Conservation (phyloP, 2,113 vertebrate species). For the Oceanodroma tethys region DNA sequence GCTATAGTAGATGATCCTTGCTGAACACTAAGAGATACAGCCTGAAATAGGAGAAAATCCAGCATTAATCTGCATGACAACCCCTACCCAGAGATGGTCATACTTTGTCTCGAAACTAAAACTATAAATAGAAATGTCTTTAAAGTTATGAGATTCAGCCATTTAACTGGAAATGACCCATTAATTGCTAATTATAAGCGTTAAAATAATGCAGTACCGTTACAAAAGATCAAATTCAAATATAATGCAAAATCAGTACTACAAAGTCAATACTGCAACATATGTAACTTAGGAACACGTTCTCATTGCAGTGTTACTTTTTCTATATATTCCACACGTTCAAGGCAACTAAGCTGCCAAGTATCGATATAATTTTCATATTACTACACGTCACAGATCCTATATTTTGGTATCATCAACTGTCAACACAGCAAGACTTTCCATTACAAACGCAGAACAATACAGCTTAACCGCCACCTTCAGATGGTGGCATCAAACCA, state of each 20-base stretch:
- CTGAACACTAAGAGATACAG: conserved; percentile 81
- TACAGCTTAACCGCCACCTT: background rate
- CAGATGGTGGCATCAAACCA: background rate
- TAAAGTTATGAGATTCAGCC: background rate
- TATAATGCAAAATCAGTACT: background rate
- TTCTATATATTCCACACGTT: background rate
- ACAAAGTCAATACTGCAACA: background rate
- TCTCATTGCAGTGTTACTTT: background rate
- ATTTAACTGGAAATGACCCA: background rate
- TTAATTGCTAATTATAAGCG: background rate
- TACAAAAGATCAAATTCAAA: background rate
- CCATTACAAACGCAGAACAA: background rate
- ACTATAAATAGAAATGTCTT: background rate
- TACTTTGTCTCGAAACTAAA: background rate
- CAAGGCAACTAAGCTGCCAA: background rate
- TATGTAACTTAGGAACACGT: accelerated
- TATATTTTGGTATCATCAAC: background rate
- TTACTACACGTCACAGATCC: background rate
- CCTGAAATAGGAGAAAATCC: conserved; percentile 60
- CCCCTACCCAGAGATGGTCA: background rate
- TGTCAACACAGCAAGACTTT: background rate
- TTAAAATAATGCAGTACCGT: background rate
- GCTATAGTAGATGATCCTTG: conserved; percentile 73
- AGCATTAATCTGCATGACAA: background rate
- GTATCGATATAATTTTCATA: background rate